Evolutionary conservation across 2,113 vertebrate genomes (phyloP).

Genomic region (Chaetops frenatus): DNA sequence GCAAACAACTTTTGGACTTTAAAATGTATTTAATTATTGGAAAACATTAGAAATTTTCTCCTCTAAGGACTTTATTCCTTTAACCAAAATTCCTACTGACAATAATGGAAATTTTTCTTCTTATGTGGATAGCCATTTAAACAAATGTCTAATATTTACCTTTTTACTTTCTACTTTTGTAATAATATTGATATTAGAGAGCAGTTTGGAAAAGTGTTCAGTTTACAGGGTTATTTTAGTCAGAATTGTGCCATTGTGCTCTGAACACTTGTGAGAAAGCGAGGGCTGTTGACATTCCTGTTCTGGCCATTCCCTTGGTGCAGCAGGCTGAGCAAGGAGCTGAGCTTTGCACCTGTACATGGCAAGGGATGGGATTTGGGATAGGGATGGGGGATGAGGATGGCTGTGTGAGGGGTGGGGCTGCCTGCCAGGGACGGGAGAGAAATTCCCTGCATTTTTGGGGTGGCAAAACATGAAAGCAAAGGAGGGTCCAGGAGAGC

Average conservation of each 20-base stretch:
- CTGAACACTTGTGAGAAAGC: background rate
- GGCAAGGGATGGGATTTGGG: background rate
- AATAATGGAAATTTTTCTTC: background rate
- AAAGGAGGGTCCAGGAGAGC: background rate
- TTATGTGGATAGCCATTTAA: background rate
- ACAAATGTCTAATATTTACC: background rate
- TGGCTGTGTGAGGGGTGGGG: too few species aligned
- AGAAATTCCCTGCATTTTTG: background rate
- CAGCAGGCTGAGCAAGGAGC: background rate
- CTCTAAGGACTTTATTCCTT: background rate
- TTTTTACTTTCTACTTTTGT: background rate
- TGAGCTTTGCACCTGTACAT: background rate
- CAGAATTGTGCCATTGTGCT: background rate
- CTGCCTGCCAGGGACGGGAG: background rate
- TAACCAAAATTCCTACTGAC: background rate
- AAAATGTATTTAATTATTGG: background rate
- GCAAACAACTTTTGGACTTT: background rate
- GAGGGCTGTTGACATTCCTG: fast-evolving
- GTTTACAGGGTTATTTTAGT: background rate
- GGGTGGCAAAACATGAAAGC: background rate
- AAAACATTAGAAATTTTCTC: background rate
- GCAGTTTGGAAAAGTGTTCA: background rate
- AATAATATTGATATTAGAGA: background rate
- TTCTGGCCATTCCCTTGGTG: background rate
- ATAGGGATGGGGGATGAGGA: background rate